Base-by-base conservation (phyloP, 2,888 invertebrate species). In the Eulithis testata region DNA sequence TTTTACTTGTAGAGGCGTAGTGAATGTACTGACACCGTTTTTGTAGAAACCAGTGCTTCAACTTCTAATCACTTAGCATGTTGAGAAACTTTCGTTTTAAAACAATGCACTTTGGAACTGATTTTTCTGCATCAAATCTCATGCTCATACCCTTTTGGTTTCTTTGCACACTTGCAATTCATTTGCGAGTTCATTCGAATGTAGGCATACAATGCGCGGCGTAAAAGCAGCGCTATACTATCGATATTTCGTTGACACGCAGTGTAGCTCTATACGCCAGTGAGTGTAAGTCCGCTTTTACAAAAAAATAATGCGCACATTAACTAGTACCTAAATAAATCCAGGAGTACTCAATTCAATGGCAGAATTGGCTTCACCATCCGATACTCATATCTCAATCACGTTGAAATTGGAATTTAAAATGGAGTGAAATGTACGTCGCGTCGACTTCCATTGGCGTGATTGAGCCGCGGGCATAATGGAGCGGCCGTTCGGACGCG, bases 361-460 rank as follows among this genome's bases (percentile, higher is more conserved):
- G 57, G 59, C 65, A 59, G 40, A 57, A 72, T 72, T 75, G 67
- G 52, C 68, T 73, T 66, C 66, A 71, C 75, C 78, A 80, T 83
- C 78, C 81, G 79, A 81, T 78, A 73, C 71, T 73, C 74, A 79
- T 78, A 81, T 83, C 78, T 82, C 81, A 77, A 81, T 82, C 75
- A 70, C 56, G 62, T 70, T 47, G 70, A 70, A 73, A 72, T 71
- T 73, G 79, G 81, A 86, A 87, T 87, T 85, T 85, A 81, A 88
- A 89, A 86, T 84, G 76, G 81, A 84, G 83, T 85, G 84, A 86
- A 87, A 86, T 83, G 82, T 84, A 83, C 80, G 73, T 70, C 67
- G 73, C 79, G 78, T 76, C 73, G 76, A 76, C 73, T 80, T 82
- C 87, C 85, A 88, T 88, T 85, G 80, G 78, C 82, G 83, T 86